Evolutionary conservation across 2,888 invertebrate species (phyloP), one percentile per base, ranked within the genome.

Genomic region (Shargacucullia verbasci): DNA sequence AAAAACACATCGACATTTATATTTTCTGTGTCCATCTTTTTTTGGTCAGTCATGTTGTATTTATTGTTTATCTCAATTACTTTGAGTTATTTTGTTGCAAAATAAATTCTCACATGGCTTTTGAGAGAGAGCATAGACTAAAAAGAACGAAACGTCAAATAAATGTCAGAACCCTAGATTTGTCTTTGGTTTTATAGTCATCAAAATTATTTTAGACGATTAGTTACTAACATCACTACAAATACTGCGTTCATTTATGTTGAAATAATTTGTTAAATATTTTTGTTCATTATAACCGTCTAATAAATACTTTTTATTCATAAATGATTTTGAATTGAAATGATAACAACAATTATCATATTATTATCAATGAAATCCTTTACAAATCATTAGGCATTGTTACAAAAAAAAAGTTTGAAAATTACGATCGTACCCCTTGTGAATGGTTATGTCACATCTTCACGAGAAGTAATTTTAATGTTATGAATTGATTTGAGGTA

Each of bases 1-100:
- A 94, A 78, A 76, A 95, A 95, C 58, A 94, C 92, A 15, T 94
- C 91, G 0, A 91, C 85, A 70, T 91, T 94, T 34, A 95, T 95
- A 60, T 95, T 95, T 68, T 89, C 89, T 2, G 84, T 84, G 54
- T 94, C 94, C 91, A 92, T 94, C 73, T 78, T 85, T 47, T 52
- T 41, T 63, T 62, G 25, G 8, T 54, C 64, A 47, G 53, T 55
- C 66, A 66, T 69, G 14, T 48, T 61, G 31, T 11, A 41, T 12
- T 14, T 6, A 15, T 46, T 45, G 54, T 50, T 33, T 48, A 33
- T 9, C 6, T 33, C 13, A 13, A 56, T 20, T 40, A 54, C 15
- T 46, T 43, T 11, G 35, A 53, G 15, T 15, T 45, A 45, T 37
- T 56, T 64, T 65, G 48, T 61, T 61, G 38, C 43, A 64, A 73